Percentiles rank a stretch among this genome's conserved stretches.
Conservation (phyloP, 2,797 vertebrate genomes). For the Danio albolineatus region DNA sequence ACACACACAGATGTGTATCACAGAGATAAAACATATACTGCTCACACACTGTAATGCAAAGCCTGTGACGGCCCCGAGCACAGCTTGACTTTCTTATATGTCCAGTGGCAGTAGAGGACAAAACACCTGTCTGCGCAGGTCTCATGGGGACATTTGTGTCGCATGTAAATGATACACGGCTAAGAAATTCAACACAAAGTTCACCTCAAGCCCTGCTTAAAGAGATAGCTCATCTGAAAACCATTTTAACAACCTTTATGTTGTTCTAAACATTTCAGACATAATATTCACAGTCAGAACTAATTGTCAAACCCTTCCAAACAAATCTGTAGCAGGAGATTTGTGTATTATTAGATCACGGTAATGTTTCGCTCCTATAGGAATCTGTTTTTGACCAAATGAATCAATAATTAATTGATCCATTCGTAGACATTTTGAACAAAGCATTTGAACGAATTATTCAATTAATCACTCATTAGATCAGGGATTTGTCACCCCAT, state of each 20-base stretch:
- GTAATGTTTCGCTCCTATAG: too few species aligned
- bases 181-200: neutral
- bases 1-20: slow-evolving; percentile 52
- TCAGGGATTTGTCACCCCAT: too few species aligned
- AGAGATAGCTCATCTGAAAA: neutral
- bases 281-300: too few species aligned
- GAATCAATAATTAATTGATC: too few species aligned
- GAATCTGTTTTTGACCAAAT: too few species aligned
- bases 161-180: slow-evolving; percentile 38
- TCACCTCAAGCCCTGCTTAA: slow-evolving; percentile 3
- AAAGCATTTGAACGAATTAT: too few species aligned
- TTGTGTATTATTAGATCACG: too few species aligned
- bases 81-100: slow-evolving; percentile 29
- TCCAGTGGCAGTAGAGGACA: slow-evolving; percentile 21
- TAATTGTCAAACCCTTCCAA: too few species aligned
- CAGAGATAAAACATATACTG: slow-evolving; percentile 36
- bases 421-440: too few species aligned
- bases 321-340: too few species aligned
- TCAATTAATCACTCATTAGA: too few species aligned
- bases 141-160: slow-evolving; percentile 51
- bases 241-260: neutral
- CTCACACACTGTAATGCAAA: slow-evolving; percentile 36
- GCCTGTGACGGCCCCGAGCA: slow-evolving; percentile 9
- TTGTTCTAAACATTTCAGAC: slow-evolving; percentile 1
- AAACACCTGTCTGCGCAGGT: slow-evolving; percentile 28